These are phyloP conservation scores for Pithys albifrons DNA, from an alignment of 2,113 vertebrate species.

Conservation along the genomic window DNA sequence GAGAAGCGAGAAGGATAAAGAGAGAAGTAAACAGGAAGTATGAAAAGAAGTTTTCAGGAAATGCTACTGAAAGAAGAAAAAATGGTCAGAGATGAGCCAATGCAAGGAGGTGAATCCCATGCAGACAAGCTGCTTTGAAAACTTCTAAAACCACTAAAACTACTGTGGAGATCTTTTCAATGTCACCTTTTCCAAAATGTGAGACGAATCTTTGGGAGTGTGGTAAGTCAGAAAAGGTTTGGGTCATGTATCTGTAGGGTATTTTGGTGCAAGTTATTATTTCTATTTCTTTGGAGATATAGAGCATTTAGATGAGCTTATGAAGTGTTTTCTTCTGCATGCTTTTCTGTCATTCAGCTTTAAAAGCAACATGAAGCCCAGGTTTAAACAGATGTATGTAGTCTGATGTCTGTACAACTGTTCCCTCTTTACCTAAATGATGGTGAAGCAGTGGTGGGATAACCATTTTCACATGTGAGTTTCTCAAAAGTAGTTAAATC, in stretches of 20 bases:
- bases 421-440: neutral
- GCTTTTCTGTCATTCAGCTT: neutral
- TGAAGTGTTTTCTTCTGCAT: neutral
- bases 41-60: neutral
- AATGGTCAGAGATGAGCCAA: no score
- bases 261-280: neutral
- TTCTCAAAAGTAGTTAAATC: neutral
- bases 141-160: no score
- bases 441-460: neutral
- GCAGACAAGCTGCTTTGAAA: neutral
- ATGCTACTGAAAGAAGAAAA: neutral
- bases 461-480: neutral
- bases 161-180: neutral
- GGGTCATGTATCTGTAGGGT: accelerated
- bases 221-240: neutral
- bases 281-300: neutral
- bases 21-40: neutral
- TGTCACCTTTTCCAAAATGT: neutral
- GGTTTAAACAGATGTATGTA: neutral
- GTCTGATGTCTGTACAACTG: no score
- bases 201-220: neutral
- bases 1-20: neutral
- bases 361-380: accelerated
- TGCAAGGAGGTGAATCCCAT: neutral
- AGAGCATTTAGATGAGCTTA: accelerated